Conservation (phyloP, 2,888 invertebrate genomes). For the Hemaris fuciformis region DNA sequence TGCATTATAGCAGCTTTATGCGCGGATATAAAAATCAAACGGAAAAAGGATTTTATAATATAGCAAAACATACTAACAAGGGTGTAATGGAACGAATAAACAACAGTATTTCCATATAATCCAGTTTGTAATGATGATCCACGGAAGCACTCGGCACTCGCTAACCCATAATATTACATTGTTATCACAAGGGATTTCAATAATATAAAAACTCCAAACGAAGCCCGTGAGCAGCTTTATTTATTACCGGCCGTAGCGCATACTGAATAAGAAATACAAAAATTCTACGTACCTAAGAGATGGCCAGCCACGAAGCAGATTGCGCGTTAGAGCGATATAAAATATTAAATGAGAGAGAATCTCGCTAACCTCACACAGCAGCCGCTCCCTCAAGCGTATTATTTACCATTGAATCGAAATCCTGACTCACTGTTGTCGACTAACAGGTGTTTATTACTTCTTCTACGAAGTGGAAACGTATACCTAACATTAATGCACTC, state of each 20-base stretch:
- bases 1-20: background rate
- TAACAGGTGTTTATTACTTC: background rate
- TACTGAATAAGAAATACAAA: slow-evolving; percentile 12
- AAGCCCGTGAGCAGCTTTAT: background rate
- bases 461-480: background rate
- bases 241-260: background rate
- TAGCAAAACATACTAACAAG: background rate
- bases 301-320: slow-evolving; percentile 38
- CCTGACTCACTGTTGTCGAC: background rate
- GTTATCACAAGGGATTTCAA: background rate
- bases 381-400: slow-evolving; percentile 38
- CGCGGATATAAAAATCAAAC: background rate
- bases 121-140: background rate
- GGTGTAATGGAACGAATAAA: background rate
- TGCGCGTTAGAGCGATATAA: slow-evolving; percentile 59
- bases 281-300: slow-evolving; percentile 23
- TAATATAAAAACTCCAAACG: background rate
- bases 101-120: background rate
- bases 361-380: slow-evolving; percentile 50
- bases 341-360: slow-evolving; percentile 60
- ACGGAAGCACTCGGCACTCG: background rate
- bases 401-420: slow-evolving; percentile 23
- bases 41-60: no score
- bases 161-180: background rate
- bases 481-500: background rate